Percentiles rank a stretch among this genome's conserved stretches.
phyloP scores from a whole-genome alignment of 2,888 invertebrate species.

The Ametastegia equiseti region DNA sequence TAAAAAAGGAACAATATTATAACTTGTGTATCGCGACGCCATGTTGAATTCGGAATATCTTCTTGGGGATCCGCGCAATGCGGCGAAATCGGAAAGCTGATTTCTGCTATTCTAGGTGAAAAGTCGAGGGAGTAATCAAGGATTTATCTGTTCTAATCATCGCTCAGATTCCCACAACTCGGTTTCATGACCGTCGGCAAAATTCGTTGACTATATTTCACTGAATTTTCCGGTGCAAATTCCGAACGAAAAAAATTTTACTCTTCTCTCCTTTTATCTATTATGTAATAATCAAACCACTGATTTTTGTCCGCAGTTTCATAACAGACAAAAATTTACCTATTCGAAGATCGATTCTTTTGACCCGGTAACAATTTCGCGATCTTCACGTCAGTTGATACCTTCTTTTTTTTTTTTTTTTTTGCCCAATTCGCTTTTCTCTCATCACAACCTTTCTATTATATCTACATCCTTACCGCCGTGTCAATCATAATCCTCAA shows the following conservation, averaged over 20 bases:
- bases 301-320: neutral
- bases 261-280: conserved; percentile 20
- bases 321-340: neutral
- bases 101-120: neutral
- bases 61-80: neutral
- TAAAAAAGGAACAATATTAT: neutral
- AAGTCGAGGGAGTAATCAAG: neutral
- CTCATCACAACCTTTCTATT: no score
- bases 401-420: neutral
- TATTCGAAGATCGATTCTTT: neutral
- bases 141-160: neutral
- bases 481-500: no score
- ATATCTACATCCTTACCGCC: no score
- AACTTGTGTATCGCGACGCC: conserved; percentile 26
- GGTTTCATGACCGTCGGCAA: neutral
- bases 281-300: conserved; percentile 36
- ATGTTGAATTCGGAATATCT: conserved; percentile 19
- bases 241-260: neutral
- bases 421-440: neutral
- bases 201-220: no score
- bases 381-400: neutral
- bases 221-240: no score
- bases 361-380: neutral
- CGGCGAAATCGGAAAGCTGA: conserved; percentile 7
- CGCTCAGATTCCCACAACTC: neutral